These are phyloP conservation scores for Blastobasis lacticolella DNA, from an alignment of 2,888 invertebrate species.

Conservation along the genomic window DNA sequence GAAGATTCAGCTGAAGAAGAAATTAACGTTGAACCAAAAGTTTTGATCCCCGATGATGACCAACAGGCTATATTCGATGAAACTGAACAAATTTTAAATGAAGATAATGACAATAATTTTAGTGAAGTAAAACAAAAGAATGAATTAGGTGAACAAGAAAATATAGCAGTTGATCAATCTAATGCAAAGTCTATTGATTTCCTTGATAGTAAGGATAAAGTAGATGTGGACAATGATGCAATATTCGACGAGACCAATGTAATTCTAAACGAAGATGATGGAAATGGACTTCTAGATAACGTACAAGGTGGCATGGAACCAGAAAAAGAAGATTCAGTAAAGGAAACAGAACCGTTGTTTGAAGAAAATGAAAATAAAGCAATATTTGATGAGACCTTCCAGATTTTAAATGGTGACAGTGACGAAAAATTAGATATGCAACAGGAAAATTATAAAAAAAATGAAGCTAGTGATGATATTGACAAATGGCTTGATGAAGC, in stretches of 20 bases:
- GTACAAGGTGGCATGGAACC: background rate
- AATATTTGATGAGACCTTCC: too few species aligned
- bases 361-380: too few species aligned
- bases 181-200: too few species aligned
- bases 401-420: too few species aligned
- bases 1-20: slow-evolving; percentile 13
- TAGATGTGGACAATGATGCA: too few species aligned
- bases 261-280: slow-evolving; percentile 3
- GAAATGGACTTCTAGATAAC: background rate
- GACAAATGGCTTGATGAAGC: background rate
- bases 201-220: too few species aligned
- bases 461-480: background rate
- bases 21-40: slow-evolving; percentile 7
- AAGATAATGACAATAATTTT: slow-evolving; percentile 11
- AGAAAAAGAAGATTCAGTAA: background rate
- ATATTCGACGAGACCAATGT: background rate
- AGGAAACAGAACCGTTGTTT: background rate
- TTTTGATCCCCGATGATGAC: too few species aligned
- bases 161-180: background rate
- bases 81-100: slow-evolving; percentile 19
- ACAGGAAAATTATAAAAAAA: background rate
- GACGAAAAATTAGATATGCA: too few species aligned
- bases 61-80: slow-evolving; percentile 22
- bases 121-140: background rate
- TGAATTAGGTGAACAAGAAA: background rate